Conservation (phyloP, 2,797 vertebrate species). For the Prunella strophiata region DNA sequence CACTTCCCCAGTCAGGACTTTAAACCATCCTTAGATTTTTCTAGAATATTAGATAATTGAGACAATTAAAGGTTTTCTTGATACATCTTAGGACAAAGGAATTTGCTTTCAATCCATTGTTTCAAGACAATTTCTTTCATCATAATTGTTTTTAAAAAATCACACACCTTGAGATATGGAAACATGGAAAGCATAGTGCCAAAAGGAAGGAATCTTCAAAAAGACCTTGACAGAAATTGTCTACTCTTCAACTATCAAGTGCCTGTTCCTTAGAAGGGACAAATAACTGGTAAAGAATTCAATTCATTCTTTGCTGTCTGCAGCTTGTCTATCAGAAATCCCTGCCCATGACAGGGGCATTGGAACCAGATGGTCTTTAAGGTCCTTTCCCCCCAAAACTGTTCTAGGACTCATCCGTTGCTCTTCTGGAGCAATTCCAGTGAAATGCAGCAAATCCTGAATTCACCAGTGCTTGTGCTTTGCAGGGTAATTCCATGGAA, state of each 20-base stretch:
- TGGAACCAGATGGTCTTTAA: neutral
- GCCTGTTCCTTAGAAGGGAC: neutral
- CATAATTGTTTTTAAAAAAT: neutral
- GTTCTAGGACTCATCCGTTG: neutral
- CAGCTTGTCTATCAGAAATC: neutral
- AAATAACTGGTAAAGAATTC: neutral
- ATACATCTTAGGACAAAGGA: neutral
- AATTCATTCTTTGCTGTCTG: neutral
- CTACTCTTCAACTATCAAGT: neutral
- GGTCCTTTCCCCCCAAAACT: neutral
- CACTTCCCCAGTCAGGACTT: neutral
- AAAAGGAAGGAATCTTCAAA: neutral
- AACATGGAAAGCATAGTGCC: neutral
- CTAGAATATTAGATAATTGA: neutral
- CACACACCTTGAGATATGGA: neutral
- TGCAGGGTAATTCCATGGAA: neutral
- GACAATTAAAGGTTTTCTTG: neutral
- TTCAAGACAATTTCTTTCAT: neutral
- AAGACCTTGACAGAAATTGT: neutral
- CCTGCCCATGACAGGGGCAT: neutral
- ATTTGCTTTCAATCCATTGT: neutral
- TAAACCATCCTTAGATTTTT: neutral
- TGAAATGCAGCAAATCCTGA: neutral
- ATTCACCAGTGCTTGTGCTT: neutral
- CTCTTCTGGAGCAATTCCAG: neutral